Base-by-base conservation (phyloP, 30 jellyfish, hydroid and myxozoan genomes). In the Mastigias papua region DNA sequence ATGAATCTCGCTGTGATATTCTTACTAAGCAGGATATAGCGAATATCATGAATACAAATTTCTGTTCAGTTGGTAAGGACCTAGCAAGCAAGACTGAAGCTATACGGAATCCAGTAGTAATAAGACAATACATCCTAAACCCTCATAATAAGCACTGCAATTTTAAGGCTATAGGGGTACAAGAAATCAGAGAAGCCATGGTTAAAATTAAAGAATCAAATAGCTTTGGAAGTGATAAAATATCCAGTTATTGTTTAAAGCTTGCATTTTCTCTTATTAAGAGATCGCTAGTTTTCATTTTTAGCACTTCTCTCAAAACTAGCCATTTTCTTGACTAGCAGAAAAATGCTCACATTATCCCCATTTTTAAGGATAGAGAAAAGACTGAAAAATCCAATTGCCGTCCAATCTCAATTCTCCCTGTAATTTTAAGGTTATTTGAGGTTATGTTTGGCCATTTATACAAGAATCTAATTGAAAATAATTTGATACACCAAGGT, bases 61-160 rank as follows among this genome's bases (percentile, higher is more conserved):
- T 84, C 34, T 84, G 93, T 22, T 22, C 93, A 2, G 70, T 84
- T 0, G 93, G 86, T 48, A 84, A 71, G n/a, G 80, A 50, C 42
- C 86, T 70, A 5, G 87, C 93, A 27, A 69, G 30, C 11, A 49
- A 84, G 42, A 84, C 69, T 23, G 72, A 63, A 2, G 31, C 22
- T 37, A 0, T 64, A 30, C 70, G 71, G 1, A 80, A 80, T 35
- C 81, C 90, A 4, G 23, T 80, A 7, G 67, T 80, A 2, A 13
- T 69, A 33, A 83, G 83, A 8, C 48, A 80, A 27, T 64, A 42
- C 35, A 29, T 60, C 21, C 32, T 60, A 11, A 80, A 80, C 70
- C 26, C 48, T 5, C 35, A 27, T 16, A 74, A 74, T 1, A 25
- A 8, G 13, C 15, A 16, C 46, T 35, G 22, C 46, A 10, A 35